Evolutionary conservation across 2,113 vertebrate genomes (phyloP), one percentile per base, ranked within the genome.

Genomic region (Colinus virginianus): DNA sequence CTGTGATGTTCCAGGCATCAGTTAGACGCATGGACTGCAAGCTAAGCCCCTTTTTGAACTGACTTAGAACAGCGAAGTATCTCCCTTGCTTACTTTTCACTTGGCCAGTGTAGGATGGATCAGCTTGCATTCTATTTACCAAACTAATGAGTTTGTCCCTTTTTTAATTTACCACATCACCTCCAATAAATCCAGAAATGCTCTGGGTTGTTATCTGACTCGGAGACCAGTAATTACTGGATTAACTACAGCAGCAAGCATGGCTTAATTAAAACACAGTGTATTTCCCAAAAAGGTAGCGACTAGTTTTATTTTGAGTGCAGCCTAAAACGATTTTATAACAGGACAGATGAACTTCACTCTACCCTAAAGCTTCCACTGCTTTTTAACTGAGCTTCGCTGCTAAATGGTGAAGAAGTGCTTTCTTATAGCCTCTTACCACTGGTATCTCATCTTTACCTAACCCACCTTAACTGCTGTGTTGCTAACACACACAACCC

Each of bases 201-300:
- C 74, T 86, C 40, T 71, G 42, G 62, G 69, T 46, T 84, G 58
- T 90, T 93, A 90, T 61, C 84, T 88, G 74, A 55, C 66, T 69
- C 75, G 34, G 16, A 78, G 45, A 4, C n/a, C 21, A 91, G 80
- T 85, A 80, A 93, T 78, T 90, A 43, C 63, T 90, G 76, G 64
- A 78, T 15, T 51, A 38, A 62, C 11, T 93, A 55, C 71, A 91
- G 68, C 76, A 83, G 82, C 56, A 88, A 84, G 51, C 28, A 56
- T 88, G 45, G 21, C 40, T 91, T 88, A 94, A 91, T 93, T 91
- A 86, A 94, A 92, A 78, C 25, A 46, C 15, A 74, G 25, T n/a
- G 38, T 51, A 71, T 88, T 93, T 83, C 90, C 90, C 90, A 70
- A 75, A 90, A 88, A 88, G 88, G 82, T 74, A 90, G 51, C 34